phyloP scores from a whole-genome alignment of 1,140 invertebrate genomes.

The Atopsyche davidsoni region DNA sequence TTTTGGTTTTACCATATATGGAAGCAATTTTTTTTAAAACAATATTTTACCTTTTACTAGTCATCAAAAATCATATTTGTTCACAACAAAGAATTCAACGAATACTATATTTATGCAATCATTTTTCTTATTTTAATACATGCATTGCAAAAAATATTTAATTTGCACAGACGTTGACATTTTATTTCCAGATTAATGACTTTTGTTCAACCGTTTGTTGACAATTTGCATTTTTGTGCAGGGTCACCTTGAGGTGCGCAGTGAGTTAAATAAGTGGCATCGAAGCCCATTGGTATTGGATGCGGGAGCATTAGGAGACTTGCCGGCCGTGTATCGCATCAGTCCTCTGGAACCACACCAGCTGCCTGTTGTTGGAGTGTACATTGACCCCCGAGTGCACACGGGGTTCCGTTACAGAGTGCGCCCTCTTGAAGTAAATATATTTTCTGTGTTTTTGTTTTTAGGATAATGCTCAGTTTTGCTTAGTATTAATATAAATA shows the following conservation, averaged over 20 bases:
- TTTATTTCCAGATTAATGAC: too few relatives aligned
- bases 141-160: too few relatives aligned
- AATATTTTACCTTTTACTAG: too few relatives aligned
- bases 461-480: background rate
- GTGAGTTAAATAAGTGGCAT: constrained; percentile 35
- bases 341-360: constrained; percentile 56
- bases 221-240: too few relatives aligned
- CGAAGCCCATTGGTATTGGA: constrained; percentile 46
- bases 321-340: constrained; percentile 58
- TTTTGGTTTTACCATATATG: too few relatives aligned
- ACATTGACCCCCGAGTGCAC: constrained; percentile 62
- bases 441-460: background rate
- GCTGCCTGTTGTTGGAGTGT: constrained; percentile 66
- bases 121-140: too few relatives aligned
- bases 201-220: too few relatives aligned
- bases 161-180: too few relatives aligned
- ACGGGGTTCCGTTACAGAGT: constrained; percentile 73
- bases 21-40: too few relatives aligned
- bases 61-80: too few relatives aligned
- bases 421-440: constrained; percentile 51
- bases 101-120: too few relatives aligned
- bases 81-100: too few relatives aligned
- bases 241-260: constrained; percentile 35
- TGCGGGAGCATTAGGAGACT: constrained; percentile 53
- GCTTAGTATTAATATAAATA: background rate